These are phyloP conservation scores for Hypotaenidia okinawae DNA, from an alignment of 2,797 vertebrate genomes.

Conservation along the genomic window DNA sequence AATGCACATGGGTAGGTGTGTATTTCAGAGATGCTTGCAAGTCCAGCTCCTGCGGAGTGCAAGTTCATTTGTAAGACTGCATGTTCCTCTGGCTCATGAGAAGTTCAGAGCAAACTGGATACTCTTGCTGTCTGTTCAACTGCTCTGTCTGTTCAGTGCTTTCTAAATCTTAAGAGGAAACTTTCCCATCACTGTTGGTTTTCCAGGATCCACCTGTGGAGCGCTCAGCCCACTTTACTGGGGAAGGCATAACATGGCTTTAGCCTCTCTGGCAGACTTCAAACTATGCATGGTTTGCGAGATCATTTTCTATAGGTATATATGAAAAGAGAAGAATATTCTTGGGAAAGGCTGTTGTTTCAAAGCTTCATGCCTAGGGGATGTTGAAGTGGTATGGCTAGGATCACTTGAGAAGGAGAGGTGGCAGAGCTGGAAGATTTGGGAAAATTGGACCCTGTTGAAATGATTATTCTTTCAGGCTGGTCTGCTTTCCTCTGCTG, in stretches of 20 bases:
- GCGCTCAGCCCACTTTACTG: background rate
- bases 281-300: background rate
- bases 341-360: background rate
- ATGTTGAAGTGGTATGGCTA: background rate
- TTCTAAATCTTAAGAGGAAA: background rate
- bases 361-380: background rate
- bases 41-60: background rate
- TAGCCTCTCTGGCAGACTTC: background rate
- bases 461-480: background rate
- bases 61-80: background rate
- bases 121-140: background rate
- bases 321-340: background rate
- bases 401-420: background rate
- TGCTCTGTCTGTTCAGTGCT: background rate
- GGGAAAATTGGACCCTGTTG: background rate
- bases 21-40: background rate
- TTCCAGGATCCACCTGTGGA: background rate
- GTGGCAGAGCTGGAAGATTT: background rate
- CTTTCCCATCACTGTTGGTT: background rate
- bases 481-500: background rate
- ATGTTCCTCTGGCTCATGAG: background rate
- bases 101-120: conserved; percentile 1
- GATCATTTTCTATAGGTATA: background rate
- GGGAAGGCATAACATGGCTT: background rate
- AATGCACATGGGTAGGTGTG: background rate